Conservation (phyloP, 1,140 invertebrate genomes). For the Diuraphis noxia region DNA sequence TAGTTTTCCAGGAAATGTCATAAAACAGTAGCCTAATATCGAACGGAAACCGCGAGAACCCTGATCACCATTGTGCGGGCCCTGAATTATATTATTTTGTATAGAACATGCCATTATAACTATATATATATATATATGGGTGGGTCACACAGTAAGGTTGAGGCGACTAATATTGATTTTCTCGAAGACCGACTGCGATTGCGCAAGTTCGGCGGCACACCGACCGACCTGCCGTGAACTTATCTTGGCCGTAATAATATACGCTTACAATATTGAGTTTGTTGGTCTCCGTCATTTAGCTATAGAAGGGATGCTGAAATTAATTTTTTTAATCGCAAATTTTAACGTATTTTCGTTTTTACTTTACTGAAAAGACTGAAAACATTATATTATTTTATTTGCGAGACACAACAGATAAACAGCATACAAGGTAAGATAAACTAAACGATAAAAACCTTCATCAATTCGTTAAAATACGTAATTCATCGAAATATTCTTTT, state of each 20-base stretch:
- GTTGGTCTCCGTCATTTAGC: not conserved
- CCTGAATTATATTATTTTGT: not conserved
- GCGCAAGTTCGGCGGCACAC: not conserved
- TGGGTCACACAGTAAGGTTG: not conserved
- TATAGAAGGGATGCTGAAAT: not conserved
- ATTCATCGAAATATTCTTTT: too few relatives aligned
- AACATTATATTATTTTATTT: not conserved
- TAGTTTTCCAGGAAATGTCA: not conserved
- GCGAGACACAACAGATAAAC: not conserved
- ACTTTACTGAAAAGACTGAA: not conserved
- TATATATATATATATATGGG: too few relatives aligned
- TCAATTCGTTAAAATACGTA: not conserved
- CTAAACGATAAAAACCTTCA: not conserved
- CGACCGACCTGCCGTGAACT: constrained; percentile 29
- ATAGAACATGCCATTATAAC: not conserved
- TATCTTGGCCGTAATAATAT: not conserved
- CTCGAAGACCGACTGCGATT: not conserved
- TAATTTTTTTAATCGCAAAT: not conserved
- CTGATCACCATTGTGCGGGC: not conserved
- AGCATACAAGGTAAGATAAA: not conserved
- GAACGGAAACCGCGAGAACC: not conserved
- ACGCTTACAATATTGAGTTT: not conserved
- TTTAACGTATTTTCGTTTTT: not conserved
- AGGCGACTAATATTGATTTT: constrained; percentile 25
- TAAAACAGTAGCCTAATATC: not conserved